Base-by-base conservation (phyloP, 2,113 vertebrate genomes). In the Charina bottae region DNA sequence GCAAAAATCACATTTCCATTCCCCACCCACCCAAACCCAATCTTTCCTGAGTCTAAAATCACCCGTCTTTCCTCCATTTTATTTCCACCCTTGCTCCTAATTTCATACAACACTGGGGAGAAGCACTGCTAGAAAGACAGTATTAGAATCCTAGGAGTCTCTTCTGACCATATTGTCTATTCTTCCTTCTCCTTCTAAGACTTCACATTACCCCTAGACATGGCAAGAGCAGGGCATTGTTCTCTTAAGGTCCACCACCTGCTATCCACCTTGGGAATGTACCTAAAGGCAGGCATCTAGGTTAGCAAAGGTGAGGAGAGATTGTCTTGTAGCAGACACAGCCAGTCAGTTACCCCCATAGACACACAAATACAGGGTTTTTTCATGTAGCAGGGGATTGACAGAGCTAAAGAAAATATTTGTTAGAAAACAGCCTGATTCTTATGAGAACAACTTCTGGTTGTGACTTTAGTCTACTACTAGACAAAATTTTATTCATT, bases 21-120 rank as follows among this genome's bases (percentile, higher is more conserved):
- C 46, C 56, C 59, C 28, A 28, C 87, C 88, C 78, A 28, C 26
- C 90, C 90, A 33, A 55, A 26, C 84, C 85, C 89, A 83, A 33
- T 11, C 87, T 55, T 92, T 92, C 91, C 92, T 93, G 92, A 93
- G 92, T 85, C 92, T 90, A 84, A 88, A 89, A 88, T 83, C 89
- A 84, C 86, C 92, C 59, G 85, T 88, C 85, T 93, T 87, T 62
- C 9, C 28, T 89, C 64, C 15, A 42, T 33, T 33, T 78, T 53
- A 6, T 21, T 26, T 23, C 17, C 89, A 37, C 56, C 46, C 42
- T 62, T 60, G 37, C 54, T 87, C 46, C 68, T 33, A 42, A 37
- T 78, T 86, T 72, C 54, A 90, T 72, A 15, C n/a, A 87, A 24
- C 8, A 26, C 10, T 3, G 3, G 92, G 54, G 46, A 55, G 46